Percentiles rank a stretch among this genome's conserved stretches.
phyloP scores from a whole-genome alignment of 2,797 vertebrate species.

The Sebastes nivosus region DNA sequence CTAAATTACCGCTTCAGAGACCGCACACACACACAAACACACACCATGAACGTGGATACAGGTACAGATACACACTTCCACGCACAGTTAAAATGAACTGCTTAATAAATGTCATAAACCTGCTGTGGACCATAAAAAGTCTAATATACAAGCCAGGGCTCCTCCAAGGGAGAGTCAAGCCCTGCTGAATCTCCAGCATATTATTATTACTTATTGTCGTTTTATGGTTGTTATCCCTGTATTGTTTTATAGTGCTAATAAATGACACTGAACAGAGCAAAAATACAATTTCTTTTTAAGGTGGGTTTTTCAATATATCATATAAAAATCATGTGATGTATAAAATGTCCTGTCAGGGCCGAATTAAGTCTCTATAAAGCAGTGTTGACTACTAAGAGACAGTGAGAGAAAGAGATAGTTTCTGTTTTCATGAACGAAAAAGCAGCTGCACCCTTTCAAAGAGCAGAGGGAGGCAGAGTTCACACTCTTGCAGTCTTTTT shows the following conservation, averaged over 20 bases:
- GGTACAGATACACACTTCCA: not conserved
- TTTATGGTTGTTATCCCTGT: conserved; percentile 1
- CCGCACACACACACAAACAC: not conserved
- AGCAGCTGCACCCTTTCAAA: conserved; percentile 24
- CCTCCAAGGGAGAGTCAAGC: not conserved
- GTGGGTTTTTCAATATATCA: not conserved
- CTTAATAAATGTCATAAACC: conserved; percentile 43
- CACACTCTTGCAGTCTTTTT: not conserved
- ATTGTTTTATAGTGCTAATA: conserved; percentile 11
- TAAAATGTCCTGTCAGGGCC: not conserved
- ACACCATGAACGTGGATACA: too few relatives aligned
- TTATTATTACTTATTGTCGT: conserved; percentile 18
- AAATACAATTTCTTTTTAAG: not conserved
- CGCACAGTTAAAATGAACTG: conserved; percentile 21
- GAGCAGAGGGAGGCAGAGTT: conserved; percentile 12
- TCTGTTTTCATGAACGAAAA: conserved; percentile 9
- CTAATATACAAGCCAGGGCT: conserved; percentile 7
- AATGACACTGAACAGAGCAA: not conserved
- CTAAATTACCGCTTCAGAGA: conserved; percentile 35
- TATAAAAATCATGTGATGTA: not conserved
- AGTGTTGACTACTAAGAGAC: not conserved
- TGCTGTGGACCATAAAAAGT: conserved; percentile 30
- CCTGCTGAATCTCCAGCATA: conserved; percentile 3
- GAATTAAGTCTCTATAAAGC: not conserved
- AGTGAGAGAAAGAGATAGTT: not conserved